Evolutionary conservation across 2,113 vertebrate species (phyloP).

Genomic region (Glaucidium brasilianum): DNA sequence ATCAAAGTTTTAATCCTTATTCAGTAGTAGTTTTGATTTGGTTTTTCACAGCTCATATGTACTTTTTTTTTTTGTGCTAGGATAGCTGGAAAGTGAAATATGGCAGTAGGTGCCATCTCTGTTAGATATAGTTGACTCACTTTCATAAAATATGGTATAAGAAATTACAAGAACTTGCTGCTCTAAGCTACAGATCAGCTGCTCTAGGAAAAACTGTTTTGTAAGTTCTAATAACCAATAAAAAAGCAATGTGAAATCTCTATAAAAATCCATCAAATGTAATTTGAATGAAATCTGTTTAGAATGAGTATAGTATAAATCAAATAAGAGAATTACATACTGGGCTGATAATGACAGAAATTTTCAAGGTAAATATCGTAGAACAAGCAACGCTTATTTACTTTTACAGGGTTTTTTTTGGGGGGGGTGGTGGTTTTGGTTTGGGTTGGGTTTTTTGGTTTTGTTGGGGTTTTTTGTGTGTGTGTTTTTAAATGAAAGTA

Average conservation of each 20-base stretch:
- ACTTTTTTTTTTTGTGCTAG: neutral
- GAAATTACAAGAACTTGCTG: neutral
- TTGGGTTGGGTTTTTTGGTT: too few species aligned
- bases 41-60: neutral
- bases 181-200: neutral
- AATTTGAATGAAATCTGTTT: neutral
- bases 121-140: neutral
- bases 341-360: neutral
- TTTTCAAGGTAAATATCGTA: neutral
- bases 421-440: too few species aligned
- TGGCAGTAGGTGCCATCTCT: neutral
- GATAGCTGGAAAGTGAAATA: neutral
- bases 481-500: neutral
- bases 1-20: neutral
- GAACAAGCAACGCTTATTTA: neutral
- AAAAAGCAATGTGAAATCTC: neutral
- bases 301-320: neutral
- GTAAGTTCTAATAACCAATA: neutral
- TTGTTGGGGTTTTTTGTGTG: too few species aligned
- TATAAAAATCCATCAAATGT: neutral
- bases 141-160: neutral
- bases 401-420: neutral
- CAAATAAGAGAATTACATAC: neutral
- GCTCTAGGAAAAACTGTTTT: neutral
- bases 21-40: neutral